Base-by-base conservation (phyloP, 2,888 invertebrate species). In the Tenthredo notha region DNA sequence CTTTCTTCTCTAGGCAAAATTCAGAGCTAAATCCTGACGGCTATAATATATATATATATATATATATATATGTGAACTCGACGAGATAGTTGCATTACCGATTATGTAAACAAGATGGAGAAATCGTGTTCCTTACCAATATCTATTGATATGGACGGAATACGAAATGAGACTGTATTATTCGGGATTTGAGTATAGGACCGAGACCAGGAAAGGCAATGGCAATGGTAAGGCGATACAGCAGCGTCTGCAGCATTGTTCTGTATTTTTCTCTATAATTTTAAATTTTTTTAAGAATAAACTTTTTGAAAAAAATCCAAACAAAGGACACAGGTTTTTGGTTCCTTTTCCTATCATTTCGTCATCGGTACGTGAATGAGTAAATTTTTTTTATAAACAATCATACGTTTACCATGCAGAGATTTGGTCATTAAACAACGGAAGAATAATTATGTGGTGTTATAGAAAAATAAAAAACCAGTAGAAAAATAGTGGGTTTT, bases 71-170 rank as follows among this genome's bases (percentile, higher is more conserved):
- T 6, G 18, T n/a, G 18, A 18, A 15, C n/a, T 6, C 25, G 29
- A 50, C 12, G 40, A 80, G 37, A 40, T 80, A 58, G 80, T 80
- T 61, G 80, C 61, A 80, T 80, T 61, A 58, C 58, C 58, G 80
- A 80, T 80, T 61, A 80, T 80, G 80, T 58, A 80, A 80, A 80
- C 80, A 80, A 21, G 61, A 80, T 80, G 61, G 80, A 80, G 80
- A 61, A 61, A 7, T 40, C 80, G 80, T 33, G 80, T 80, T 61
- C 61, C 80, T 80, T 61, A 21, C 58, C 58, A 37, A 67, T 80
- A 80, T 80, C 80, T 40, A 80, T 80, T 58, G 80, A 61, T 80
- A 80, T 61, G 80, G 37, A 21, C 80, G 80, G 80, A 80, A 80
- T 80, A 80, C 80, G 80, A 61, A 61, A 80, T 80, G 37, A 40